Evolutionary conservation across 2,888 invertebrate genomes (phyloP).

Genomic region (Harpagoxenus sublaevis): DNA sequence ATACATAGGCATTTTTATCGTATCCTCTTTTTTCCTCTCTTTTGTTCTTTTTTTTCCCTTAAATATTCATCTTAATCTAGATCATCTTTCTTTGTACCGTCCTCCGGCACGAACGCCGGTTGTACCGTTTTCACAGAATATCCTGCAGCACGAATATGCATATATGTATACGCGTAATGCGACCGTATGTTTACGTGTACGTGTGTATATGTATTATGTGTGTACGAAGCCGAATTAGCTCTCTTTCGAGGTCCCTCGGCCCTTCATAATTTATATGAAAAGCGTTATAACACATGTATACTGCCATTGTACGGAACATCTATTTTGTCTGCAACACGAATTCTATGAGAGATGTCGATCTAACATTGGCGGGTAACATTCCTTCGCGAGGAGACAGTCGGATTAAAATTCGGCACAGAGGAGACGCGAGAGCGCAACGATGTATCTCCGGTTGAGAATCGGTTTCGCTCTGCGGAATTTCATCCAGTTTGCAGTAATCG

Average conservation of each 20-base stretch:
- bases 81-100: conserved; percentile 46
- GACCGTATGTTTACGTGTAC: conserved; percentile 31
- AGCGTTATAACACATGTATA: conserved; percentile 77
- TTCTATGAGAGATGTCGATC: conserved; percentile 69
- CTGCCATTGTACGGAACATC: conserved; percentile 70
- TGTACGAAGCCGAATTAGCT: conserved; percentile 46
- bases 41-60: not conserved
- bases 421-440: not conserved
- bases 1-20: conserved; percentile 7
- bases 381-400: conserved; percentile 21
- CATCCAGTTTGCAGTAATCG: conserved; percentile 15
- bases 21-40: not conserved
- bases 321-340: conserved; percentile 65
- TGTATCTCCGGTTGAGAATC: not conserved
- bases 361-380: conserved; percentile 71
- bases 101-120: conserved; percentile 50
- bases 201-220: conserved; percentile 18
- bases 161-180: conserved; percentile 64
- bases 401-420: conserved; percentile 17
- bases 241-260: conserved; percentile 69
- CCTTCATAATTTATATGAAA: conserved; percentile 81
- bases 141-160: conserved; percentile 61
- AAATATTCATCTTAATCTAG: conserved; percentile 25
- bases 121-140: conserved; percentile 74
- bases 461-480: conserved; percentile 30